Base-by-base conservation (phyloP, 2,113 vertebrate genomes). In the Shinisaurus crocodilurus region DNA sequence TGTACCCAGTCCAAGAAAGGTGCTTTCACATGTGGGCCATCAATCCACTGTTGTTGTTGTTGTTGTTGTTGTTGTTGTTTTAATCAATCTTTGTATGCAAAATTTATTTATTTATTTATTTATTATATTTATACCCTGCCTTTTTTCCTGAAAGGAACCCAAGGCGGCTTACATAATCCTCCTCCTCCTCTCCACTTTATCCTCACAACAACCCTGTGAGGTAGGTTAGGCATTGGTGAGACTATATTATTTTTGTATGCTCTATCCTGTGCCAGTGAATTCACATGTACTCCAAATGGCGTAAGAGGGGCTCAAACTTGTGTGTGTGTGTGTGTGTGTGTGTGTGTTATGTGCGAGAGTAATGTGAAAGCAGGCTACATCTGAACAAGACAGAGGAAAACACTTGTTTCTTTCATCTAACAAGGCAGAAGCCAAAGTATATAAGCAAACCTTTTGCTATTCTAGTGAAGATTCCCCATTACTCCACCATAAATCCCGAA, bases 371-470 rank as follows among this genome's bases (percentile, higher is more conserved):
- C 13, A 37, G 72, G 92, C 89, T 83, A 29, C 86, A 92, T 90
- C 94, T 95, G 94, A 92, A 94, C 72, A 9, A 0, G 88, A 80
- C 94, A 95, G 57, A 90, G 90, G 86, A 92, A n/a, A 95, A 86
- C 65, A 57, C 91, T 93, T 89, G 94, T 94, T 89, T 94, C 90
- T 91, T 92, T 82, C 90, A 93, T 95, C 90, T 92, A 95, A 89
- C 80, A 90, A 95, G 95, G 95, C 94, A 94, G 94, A 96, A 95
- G 92, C 94, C 94, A 89, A 93, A 93, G 90, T 93, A 94, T 94
- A 96, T 95, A 96, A 96, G 95, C 95, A 95, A 95, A 91, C 40
- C 67, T 88, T 40, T 92, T 91, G 93, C 95, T 95, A 93, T 91
- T 82, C 90, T 92, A 86, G 74, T 45, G 92, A 90, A 94, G 92